A percentile compares a stretch with the other conserved stretches of the same genome.
phyloP scores from a whole-genome alignment of 2,797 vertebrate species.

The Ambastaia sidthimunki region DNA sequence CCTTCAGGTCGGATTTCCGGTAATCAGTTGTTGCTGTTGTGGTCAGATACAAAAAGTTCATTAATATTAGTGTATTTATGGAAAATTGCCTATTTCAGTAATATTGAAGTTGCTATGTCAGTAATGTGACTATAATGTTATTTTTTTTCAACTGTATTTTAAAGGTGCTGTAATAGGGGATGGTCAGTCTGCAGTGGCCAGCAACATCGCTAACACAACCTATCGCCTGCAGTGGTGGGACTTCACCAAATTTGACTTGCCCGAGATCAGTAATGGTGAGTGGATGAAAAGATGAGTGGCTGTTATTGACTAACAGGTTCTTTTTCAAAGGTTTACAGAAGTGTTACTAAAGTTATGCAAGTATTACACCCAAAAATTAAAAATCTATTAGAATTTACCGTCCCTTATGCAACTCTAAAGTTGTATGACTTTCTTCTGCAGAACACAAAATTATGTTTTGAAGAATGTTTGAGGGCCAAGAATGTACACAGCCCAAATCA shows the following conservation, averaged over 20 bases:
- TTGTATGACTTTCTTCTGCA: not conserved
- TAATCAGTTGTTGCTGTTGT: not conserved
- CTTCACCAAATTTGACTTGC: slow-evolving; percentile 97
- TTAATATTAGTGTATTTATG: not conserved
- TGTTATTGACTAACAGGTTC: not conserved
- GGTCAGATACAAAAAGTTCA: not conserved
- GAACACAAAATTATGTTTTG: not conserved
- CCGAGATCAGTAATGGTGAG: slow-evolving; percentile 98
- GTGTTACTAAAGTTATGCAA: no score
- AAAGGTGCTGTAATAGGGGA: slow-evolving; percentile 96
- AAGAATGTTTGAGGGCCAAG: not conserved
- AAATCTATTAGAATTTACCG: no score
- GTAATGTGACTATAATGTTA: slow-evolving; percentile 1
- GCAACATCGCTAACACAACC: slow-evolving; percentile 98
- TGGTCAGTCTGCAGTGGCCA: slow-evolving; percentile 96
- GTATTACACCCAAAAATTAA: no score
- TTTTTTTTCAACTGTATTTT: not conserved
- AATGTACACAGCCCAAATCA: no score
- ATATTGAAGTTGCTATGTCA: not conserved
- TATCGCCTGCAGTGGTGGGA: slow-evolving; percentile 99
- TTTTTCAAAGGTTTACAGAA: no score
- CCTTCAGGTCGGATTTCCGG: not conserved
- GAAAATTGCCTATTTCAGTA: not conserved
- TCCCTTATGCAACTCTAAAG: no score
- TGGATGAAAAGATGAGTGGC: not conserved